Percentiles rank a stretch among this genome's conserved stretches.
Conservation (phyloP, 2,113 vertebrate genomes). For the Sapajus apella region DNA sequence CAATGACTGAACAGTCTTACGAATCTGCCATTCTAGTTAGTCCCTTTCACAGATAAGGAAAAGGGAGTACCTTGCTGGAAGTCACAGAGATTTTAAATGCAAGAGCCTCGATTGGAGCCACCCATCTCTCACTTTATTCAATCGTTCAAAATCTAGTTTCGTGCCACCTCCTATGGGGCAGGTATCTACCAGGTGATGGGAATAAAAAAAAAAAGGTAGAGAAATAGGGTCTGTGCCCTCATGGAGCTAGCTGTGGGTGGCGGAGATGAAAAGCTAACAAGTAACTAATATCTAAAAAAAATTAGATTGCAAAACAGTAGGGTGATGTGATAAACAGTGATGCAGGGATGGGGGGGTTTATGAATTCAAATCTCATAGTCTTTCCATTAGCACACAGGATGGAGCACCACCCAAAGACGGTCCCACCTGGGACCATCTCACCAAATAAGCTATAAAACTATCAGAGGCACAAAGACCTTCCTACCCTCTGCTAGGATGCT, state of each 20-base stretch:
- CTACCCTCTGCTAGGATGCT: too few species aligned
- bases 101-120: not conserved
- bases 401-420: not conserved
- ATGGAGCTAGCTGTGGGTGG: rapidly evolving
- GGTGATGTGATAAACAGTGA: not conserved
- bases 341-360: rapidly evolving
- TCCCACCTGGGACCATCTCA: too few species aligned
- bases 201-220: not conserved
- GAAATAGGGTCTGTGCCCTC: not conserved
- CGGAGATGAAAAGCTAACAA: not conserved
- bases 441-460: not conserved
- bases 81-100: not conserved
- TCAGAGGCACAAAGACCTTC: not conserved
- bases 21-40: rapidly evolving
- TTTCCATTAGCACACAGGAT: not conserved
- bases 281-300: not conserved
- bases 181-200: rapidly evolving
- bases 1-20: not conserved
- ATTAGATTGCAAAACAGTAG: not conserved
- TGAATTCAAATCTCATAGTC: not conserved
- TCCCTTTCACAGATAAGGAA: not conserved
- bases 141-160: not conserved
- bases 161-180: not conserved
- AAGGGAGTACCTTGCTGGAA: not conserved
- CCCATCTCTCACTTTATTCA: not conserved